A percentile compares a stretch with the other conserved stretches of the same genome.
Evolutionary conservation across 1,140 invertebrate species (phyloP).

Genomic region (Saccostrea cuccullata): DNA sequence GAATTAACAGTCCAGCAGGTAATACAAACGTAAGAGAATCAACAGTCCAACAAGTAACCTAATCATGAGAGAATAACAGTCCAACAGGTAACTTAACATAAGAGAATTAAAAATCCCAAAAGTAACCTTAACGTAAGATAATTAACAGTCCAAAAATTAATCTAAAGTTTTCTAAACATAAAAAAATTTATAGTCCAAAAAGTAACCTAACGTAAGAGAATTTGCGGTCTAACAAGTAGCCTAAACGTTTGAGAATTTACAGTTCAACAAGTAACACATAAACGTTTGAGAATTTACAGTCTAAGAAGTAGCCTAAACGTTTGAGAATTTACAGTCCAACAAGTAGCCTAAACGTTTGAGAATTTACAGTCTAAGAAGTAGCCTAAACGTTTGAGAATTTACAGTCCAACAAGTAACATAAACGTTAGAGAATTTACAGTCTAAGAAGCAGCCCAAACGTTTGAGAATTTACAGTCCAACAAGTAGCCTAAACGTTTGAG

Average conservation of each 20-base stretch:
- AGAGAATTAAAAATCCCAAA: too few species aligned
- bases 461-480: slow-evolving; percentile 54
- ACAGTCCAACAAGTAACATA: not conserved
- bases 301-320: not conserved
- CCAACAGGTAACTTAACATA: too few species aligned
- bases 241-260: not conserved
- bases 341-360: not conserved
- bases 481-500: slow-evolving; percentile 33
- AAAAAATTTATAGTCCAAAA: not conserved
- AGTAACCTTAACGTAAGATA: too few species aligned
- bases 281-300: not conserved
- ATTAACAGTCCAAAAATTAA: too few species aligned
- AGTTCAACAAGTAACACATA: slow-evolving; percentile 57
- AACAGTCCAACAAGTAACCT: not conserved
- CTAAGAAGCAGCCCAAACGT: not conserved
- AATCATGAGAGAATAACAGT: too few species aligned
- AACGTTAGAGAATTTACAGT: not conserved
- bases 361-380: slow-evolving; percentile 56
- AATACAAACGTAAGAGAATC: not conserved
- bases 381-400: slow-evolving; percentile 5
- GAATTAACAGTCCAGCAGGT: not conserved
- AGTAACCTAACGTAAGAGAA: not conserved
- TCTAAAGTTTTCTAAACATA: too few species aligned
- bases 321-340: not conserved
- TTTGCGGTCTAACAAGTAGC: not conserved